Conservation (phyloP, 64 coral and sea anemone species). For the Actinia equina region DNA sequence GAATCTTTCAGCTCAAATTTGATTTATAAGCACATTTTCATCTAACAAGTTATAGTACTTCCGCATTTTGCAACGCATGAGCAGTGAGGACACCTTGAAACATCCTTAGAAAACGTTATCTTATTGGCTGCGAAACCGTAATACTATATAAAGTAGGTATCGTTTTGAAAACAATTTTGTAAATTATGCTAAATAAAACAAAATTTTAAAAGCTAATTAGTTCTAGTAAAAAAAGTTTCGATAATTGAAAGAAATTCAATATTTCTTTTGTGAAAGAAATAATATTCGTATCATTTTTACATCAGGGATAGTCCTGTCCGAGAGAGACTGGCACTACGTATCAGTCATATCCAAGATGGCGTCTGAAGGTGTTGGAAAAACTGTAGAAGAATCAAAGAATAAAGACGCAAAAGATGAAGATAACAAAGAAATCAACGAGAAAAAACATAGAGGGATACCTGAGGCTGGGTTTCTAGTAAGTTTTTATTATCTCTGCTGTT, state of each 20-base stretch:
- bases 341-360: constrained; percentile 65
- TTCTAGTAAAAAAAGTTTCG: not conserved
- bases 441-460: constrained; percentile 97
- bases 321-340: constrained; percentile 8
- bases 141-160: not conserved
- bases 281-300: not conserved
- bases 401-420: constrained; percentile 28
- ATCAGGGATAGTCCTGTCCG: not conserved
- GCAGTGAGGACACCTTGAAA: not conserved
- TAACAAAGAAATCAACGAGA: constrained; percentile 16
- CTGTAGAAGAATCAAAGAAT: not conserved
- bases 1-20: not conserved
- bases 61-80: constrained; percentile 5
- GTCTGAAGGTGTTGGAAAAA: constrained; percentile 41
- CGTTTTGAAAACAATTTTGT: not conserved
- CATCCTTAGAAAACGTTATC: not conserved
- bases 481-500: not conserved
- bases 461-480: constrained; percentile 95
- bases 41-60: constrained; percentile 6
- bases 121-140: not conserved
- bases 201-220: not conserved
- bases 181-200: not conserved
- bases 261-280: not conserved
- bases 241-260: no score
- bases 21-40: not conserved